Evolutionary conservation across 2,888 invertebrate species (phyloP).

Genomic region (Lomographa bimaculata): DNA sequence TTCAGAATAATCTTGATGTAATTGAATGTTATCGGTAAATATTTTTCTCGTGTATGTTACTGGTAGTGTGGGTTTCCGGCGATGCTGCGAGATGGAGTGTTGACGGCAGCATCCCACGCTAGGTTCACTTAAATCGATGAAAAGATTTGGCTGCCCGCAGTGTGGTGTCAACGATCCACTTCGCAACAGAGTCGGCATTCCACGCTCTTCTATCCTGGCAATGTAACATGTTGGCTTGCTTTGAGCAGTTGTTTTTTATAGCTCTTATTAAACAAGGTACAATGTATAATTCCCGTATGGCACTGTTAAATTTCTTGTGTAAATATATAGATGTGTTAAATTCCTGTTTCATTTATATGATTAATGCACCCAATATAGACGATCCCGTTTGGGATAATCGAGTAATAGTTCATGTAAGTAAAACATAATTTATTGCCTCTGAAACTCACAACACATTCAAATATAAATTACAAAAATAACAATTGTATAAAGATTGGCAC

Average conservation of each 20-base stretch:
- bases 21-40: slow-evolving; percentile 38
- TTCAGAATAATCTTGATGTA: slow-evolving; percentile 46
- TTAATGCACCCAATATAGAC: not conserved
- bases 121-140: slow-evolving; percentile 65
- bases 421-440: slow-evolving; percentile 22
- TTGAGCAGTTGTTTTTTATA: slow-evolving; percentile 48
- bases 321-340: slow-evolving; percentile 83
- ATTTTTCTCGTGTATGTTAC: slow-evolving; percentile 41
- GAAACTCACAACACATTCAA: slow-evolving; percentile 14
- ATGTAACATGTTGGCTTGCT: slow-evolving; percentile 64
- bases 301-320: slow-evolving; percentile 82
- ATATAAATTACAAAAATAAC: slow-evolving; percentile 24
- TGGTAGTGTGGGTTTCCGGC: slow-evolving; percentile 42
- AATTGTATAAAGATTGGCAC: slow-evolving; percentile 21
- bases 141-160: slow-evolving; percentile 73
- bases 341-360: slow-evolving; percentile 59
- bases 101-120: slow-evolving; percentile 77
- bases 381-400: not conserved
- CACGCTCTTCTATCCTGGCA: slow-evolving; percentile 56
- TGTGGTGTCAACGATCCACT: slow-evolving; percentile 57
- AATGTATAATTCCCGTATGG: slow-evolving; percentile 70
- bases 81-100: slow-evolving; percentile 48
- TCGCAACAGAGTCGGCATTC: slow-evolving; percentile 51
- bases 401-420: slow-evolving; percentile 15
- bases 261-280: slow-evolving; percentile 55